Evolutionary conservation across 2,113 vertebrate genomes (phyloP).

Genomic region (Calonectris borealis): DNA sequence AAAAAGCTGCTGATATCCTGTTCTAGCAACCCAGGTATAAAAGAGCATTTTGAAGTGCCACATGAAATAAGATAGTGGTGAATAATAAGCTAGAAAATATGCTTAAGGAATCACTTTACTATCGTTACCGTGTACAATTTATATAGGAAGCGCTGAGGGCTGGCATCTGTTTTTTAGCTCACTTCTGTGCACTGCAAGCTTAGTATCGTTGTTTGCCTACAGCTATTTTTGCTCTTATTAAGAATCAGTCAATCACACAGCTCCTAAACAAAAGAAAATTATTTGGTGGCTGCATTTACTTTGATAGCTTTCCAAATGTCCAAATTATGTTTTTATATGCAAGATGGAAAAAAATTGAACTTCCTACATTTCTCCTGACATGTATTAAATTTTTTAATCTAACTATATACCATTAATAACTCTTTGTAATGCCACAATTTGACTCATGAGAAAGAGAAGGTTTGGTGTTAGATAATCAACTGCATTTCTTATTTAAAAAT

Average conservation of each 20-base stretch:
- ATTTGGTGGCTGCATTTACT: background rate
- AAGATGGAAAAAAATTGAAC: background rate
- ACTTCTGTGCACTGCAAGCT: conserved; percentile 20
- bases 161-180: conserved; percentile 46
- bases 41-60: conserved; percentile 47
- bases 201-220: conserved; percentile 30
- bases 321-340: background rate
- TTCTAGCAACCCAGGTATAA: conserved; percentile 42
- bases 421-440: background rate
- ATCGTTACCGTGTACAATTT: background rate
- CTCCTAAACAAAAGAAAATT: conserved; percentile 14
- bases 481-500: background rate
- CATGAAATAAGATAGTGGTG: conserved; percentile 26
- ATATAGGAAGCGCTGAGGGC: conserved; percentile 38
- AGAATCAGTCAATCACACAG: conserved; percentile 38
- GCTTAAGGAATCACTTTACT: conserved; percentile 55
- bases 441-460: background rate
- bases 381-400: background rate
- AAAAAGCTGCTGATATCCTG: conserved; percentile 32
- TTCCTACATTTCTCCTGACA: background rate
- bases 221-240: conserved; percentile 51
- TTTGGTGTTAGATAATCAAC: background rate
- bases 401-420: background rate
- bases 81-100: conserved; percentile 62
- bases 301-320: background rate